Conservation (phyloP, 2,113 vertebrate genomes). For the Tragelaphus strepsiceros region DNA sequence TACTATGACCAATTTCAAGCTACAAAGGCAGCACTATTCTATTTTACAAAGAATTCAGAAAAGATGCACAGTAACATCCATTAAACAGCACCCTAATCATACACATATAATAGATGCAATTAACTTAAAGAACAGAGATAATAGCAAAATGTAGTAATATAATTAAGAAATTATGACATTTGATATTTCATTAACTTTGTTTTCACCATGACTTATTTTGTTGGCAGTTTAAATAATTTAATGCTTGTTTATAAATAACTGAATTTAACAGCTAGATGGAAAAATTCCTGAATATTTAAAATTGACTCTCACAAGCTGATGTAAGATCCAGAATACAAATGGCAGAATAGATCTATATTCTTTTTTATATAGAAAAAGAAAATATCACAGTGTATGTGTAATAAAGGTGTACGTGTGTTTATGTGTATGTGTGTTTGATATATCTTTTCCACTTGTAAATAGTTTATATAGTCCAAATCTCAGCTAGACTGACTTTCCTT, state of each 20-base stretch:
- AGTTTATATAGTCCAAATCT: neutral
- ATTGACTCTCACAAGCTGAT: neutral
- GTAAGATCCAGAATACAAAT: neutral
- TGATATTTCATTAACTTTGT: neutral
- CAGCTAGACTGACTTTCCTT: neutral
- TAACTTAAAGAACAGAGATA: neutral
- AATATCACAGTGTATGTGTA: neutral
- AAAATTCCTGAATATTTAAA: neutral
- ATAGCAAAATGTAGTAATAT: neutral
- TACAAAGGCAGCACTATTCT: neutral
- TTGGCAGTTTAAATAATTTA: neutral
- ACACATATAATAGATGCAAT: neutral
- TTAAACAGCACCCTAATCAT: neutral
- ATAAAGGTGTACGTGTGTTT: neutral
- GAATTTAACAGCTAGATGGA: neutral
- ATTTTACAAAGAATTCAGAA: neutral
- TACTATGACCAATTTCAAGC: neutral
- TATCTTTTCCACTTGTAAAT: neutral
- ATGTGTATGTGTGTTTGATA: neutral
- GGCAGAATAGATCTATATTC: neutral
- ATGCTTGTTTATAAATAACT: neutral
- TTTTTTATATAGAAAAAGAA: neutral
- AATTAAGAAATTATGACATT: neutral
- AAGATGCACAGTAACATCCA: neutral
- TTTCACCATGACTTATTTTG: neutral